A percentile compares a stretch with the other conserved stretches of the same genome.
These are phyloP conservation scores for Hydrophis major DNA, from an alignment of 2,797 vertebrate species.

Conservation along the genomic window DNA sequence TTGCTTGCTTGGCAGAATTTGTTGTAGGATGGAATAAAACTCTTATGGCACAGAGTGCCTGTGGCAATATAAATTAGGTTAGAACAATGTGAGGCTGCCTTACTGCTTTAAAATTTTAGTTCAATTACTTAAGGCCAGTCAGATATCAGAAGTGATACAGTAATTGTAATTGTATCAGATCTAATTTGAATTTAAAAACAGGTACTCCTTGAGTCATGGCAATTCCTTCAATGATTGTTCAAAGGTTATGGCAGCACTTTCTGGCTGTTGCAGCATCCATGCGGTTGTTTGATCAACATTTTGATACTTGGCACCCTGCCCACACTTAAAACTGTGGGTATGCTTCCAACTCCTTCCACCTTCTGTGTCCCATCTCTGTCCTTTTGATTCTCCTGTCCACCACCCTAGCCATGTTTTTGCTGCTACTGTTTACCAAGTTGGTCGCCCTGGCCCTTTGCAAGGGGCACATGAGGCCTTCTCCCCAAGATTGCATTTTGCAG, in stretches of 20 bases:
- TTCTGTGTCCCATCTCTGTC: background rate
- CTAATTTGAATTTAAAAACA: background rate
- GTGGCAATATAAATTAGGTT: background rate
- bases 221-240: background rate
- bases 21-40: background rate
- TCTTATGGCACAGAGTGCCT: background rate
- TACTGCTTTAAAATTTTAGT: background rate
- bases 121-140: background rate
- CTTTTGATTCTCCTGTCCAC: background rate
- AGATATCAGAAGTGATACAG: background rate
- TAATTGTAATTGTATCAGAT: background rate
- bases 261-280: background rate
- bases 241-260: background rate
- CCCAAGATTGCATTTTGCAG: background rate
- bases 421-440: background rate
- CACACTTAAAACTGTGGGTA: background rate
- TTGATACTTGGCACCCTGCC: background rate
- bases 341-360: background rate
- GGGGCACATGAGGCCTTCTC: background rate
- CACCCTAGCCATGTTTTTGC: background rate
- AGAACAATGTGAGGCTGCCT: background rate
- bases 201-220: background rate
- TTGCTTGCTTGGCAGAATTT: background rate
- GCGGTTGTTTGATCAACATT: background rate
- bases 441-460: background rate